Percentiles rank a stretch among this genome's conserved stretches.
Evolutionary conservation across 2,888 invertebrate genomes (phyloP).

Genomic region (Neoaliturus tenellus): DNA sequence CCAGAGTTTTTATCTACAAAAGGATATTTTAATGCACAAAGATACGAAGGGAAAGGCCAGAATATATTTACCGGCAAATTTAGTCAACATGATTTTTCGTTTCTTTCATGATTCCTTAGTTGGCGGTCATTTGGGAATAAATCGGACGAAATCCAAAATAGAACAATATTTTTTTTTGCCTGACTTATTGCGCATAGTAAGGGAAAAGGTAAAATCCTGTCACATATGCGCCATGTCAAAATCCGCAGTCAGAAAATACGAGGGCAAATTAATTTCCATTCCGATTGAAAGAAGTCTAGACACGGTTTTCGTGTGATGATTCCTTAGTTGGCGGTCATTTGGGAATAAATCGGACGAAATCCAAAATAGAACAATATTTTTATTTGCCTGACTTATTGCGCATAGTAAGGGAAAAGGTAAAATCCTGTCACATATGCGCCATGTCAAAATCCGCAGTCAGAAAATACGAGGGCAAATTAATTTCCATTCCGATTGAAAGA

Average conservation of each 20-base stretch:
- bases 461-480: neutral
- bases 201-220: too few relatives aligned
- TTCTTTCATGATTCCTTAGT: neutral
- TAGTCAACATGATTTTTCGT: neutral
- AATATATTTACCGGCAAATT: neutral
- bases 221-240: too few relatives aligned
- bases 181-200: too few relatives aligned
- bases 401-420: neutral
- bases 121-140: too few relatives aligned
- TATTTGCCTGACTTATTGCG: neutral
- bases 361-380: neutral
- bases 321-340: neutral
- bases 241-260: too few relatives aligned
- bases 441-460: neutral
- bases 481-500: neutral
- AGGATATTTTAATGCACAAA: neutral
- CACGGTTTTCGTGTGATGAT: too few relatives aligned
- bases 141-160: too few relatives aligned
- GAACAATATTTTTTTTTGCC: too few relatives aligned
- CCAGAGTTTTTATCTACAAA: neutral
- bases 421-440: neutral
- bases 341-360: neutral
- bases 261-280: too few relatives aligned
- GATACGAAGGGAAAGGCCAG: neutral
- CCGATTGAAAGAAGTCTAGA: too few relatives aligned